These are phyloP conservation scores for Psammodynastes pulverulentus DNA, from an alignment of 2,113 vertebrate species.

Conservation along the genomic window DNA sequence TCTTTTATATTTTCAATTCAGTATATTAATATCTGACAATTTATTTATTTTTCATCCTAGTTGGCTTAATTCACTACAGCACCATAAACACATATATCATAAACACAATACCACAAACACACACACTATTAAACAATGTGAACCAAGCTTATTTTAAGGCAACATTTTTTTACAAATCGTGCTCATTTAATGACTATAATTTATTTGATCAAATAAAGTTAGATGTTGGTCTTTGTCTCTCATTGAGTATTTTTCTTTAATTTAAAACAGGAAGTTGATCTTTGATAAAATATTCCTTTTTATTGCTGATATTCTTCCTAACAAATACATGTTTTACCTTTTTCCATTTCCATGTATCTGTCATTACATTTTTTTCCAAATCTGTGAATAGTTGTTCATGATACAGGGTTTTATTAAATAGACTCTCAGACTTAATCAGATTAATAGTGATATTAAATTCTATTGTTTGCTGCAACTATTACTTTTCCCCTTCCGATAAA, in stretches of 20 bases:
- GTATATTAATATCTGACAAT: neutral
- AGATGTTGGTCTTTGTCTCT: neutral
- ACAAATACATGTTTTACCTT: neutral
- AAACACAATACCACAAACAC: too few species aligned
- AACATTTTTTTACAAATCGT: neutral
- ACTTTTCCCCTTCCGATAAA: neutral
- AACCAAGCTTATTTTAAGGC: neutral
- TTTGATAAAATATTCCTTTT: neutral
- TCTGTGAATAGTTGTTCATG: neutral
- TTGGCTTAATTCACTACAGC: neutral
- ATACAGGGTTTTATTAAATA: neutral
- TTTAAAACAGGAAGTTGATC: neutral
- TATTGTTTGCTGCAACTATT: neutral
- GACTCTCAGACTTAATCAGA: neutral
- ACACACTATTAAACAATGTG: neutral
- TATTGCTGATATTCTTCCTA: neutral
- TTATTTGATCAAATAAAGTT: neutral
- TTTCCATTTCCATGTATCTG: neutral
- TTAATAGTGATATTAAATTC: neutral
- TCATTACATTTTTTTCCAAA: neutral
- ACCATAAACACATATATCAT: neutral
- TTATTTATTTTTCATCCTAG: neutral
- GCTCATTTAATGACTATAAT: neutral
- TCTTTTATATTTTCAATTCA: neutral
- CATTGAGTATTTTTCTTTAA: neutral